Base-by-base conservation (phyloP, 2,888 invertebrate species). In the Polyploca ridens region DNA sequence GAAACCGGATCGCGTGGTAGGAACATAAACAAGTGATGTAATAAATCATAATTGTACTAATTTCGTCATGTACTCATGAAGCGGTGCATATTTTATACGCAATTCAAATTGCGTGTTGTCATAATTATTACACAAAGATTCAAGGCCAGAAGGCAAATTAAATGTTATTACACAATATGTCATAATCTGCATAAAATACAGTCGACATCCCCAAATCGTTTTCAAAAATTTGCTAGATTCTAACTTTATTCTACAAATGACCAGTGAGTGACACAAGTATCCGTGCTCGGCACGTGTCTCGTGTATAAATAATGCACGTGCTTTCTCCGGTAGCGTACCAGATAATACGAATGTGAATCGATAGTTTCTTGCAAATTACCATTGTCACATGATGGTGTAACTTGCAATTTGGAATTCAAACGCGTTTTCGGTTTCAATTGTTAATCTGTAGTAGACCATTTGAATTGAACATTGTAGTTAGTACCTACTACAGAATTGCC, bases 271-370 rank as follows among this genome's bases (percentile, higher is more conserved):
- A 54, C 19, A 54, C 54, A 54, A 19, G 54, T 10, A 19, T 19
- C 54, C 54, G n/a, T 19, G 10, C 19, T 54, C 10, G 54, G 10
- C 16, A 54, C 54, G 54, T 54, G 54, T 19, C 19, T 19, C 10
- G 54, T 54, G 19, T 19, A 54, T 54, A 54, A 19, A 54, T 19
- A 19, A 54, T 8, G 54, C 54, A 54, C 54, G 19, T 54, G 54
- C 54, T 54, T 54, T 54, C 54, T 54, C 54, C 54, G 19, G 54
- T 19, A 19, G 16, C 19, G 54, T 19, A 54, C 54, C 54, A 54
- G 16, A 19, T 54, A 54, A 16, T 49, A 49, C 49, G 49, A 49
- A 14, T 19, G 16, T 54, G 54, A 54, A 54, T 19, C 19, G 54
- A 54, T 54, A 54, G 54, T 19, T 54, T 54, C 54, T 54, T 19